Conservation (phyloP, 2,113 vertebrate genomes). For the Pelecanoides urinatrix region DNA sequence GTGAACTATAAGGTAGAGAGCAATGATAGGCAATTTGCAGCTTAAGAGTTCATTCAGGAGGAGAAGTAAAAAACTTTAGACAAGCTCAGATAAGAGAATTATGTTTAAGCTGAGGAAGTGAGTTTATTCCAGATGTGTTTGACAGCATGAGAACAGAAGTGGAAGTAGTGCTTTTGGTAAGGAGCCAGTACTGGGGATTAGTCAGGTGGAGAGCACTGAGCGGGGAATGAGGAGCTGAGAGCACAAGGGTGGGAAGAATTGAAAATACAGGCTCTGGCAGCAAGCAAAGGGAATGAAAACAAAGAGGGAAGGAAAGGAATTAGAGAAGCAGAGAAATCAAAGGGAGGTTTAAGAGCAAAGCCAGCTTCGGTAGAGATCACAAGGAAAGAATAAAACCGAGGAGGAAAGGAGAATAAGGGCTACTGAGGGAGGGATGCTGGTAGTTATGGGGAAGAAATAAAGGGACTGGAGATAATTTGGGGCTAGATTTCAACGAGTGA, state of each 20-base stretch:
- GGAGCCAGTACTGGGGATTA: slow-evolving; percentile 61
- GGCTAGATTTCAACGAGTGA: background rate
- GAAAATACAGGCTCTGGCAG: slow-evolving; percentile 60
- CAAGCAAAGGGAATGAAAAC: slow-evolving; percentile 60
- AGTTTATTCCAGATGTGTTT: slow-evolving; percentile 66
- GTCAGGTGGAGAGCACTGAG: slow-evolving; percentile 62
- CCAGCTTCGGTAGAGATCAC: slow-evolving; percentile 62
- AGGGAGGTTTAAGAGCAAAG: slow-evolving; percentile 62
- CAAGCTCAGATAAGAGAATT: slow-evolving; percentile 52
- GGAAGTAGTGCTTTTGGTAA: slow-evolving; percentile 56
- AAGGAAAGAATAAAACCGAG: slow-evolving; percentile 40
- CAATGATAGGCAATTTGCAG: background rate
- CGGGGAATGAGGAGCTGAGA: slow-evolving; percentile 40
- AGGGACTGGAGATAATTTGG: slow-evolving; percentile 19
- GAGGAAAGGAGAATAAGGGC: slow-evolving; percentile 32
- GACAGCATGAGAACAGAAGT: slow-evolving; percentile 65
- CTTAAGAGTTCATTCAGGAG: background rate
- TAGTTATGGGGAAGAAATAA: slow-evolving; percentile 31
- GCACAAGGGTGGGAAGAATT: slow-evolving; percentile 52
- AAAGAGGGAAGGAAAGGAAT: slow-evolving; percentile 63
- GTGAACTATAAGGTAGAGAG: background rate
- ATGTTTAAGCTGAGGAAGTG: slow-evolving; percentile 45
- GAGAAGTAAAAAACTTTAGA: slow-evolving; percentile 38
- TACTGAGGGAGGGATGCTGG: background rate
- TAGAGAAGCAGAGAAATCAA: slow-evolving; percentile 63